Conservation (phyloP, 2,113 vertebrate species). For the Vulpes vulpes region DNA sequence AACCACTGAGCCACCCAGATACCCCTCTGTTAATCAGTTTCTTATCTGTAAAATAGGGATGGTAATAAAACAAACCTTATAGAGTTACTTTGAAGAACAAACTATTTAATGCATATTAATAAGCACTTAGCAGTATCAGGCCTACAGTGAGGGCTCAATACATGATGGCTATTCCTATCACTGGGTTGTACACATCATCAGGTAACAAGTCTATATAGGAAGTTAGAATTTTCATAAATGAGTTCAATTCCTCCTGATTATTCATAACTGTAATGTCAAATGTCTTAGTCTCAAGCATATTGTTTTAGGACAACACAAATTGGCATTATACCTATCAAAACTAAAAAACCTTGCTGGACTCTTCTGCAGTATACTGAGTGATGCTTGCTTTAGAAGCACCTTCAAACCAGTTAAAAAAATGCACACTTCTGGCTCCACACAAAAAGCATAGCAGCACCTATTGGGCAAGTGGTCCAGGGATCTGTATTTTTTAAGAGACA, state of each 20-base stretch:
- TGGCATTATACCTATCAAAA: neutral
- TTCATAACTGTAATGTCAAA: neutral
- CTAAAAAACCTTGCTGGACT: neutral
- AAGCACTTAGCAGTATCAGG: neutral
- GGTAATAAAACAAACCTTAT: constrained; percentile 1
- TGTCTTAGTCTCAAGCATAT: neutral
- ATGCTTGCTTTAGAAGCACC: neutral
- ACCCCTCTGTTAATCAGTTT: neutral
- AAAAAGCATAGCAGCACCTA: neutral
- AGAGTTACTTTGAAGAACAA: neutral
- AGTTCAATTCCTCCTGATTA: neutral
- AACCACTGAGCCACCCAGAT: no score
- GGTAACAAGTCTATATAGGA: neutral
- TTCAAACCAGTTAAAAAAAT: neutral
- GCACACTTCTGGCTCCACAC: neutral
- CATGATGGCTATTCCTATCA: neutral
- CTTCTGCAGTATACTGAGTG: neutral
- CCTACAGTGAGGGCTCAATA: neutral
- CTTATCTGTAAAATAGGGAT: neutral
- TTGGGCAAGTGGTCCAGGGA: neutral
- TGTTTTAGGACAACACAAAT: neutral
- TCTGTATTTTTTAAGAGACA: neutral
- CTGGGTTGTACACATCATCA: neutral
- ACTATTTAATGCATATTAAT: neutral
- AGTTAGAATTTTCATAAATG: constrained; percentile 7